A percentile compares a stretch with the other conserved stretches of the same genome.
These are phyloP conservation scores for Plumapathes pennacea DNA, from an alignment of 92 coral and sea anemone genomes.

Conservation along the genomic window DNA sequence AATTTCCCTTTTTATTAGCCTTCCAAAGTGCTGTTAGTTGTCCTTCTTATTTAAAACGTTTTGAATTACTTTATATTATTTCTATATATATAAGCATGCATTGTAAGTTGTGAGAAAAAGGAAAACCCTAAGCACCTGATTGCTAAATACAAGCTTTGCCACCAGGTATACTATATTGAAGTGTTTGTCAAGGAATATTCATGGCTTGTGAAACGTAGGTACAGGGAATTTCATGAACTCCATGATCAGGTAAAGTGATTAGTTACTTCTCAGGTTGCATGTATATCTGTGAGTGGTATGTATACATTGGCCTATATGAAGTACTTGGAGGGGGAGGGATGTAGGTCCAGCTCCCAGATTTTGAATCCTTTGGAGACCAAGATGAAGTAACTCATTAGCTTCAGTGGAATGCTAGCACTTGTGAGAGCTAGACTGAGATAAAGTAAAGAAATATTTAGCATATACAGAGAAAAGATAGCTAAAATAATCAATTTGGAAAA, in stretches of 20 bases:
- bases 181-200: constrained; percentile 85
- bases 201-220: constrained; percentile 82
- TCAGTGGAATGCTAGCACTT: too few relatives aligned
- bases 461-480: too few relatives aligned
- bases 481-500: too few relatives aligned
- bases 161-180: constrained; percentile 85
- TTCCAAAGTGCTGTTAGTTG: neutral
- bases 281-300: too few relatives aligned
- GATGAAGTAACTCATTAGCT: too few relatives aligned
- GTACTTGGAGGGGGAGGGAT: too few relatives aligned
- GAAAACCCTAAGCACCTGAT: neutral
- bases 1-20: too few relatives aligned
- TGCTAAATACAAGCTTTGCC: neutral
- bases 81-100: neutral
- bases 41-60: neutral
- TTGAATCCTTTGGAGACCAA: too few relatives aligned
- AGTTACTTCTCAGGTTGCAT: neutral
- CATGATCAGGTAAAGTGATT: constrained; percentile 78
- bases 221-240: constrained; percentile 80
- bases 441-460: too few relatives aligned
- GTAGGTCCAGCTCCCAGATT: too few relatives aligned
- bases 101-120: neutral
- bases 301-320: too few relatives aligned
- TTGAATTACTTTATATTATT: neutral
- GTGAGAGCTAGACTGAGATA: too few relatives aligned